Evolutionary conservation across 2,113 vertebrate genomes (phyloP).

Genomic region (Aldabrachelys gigantea): DNA sequence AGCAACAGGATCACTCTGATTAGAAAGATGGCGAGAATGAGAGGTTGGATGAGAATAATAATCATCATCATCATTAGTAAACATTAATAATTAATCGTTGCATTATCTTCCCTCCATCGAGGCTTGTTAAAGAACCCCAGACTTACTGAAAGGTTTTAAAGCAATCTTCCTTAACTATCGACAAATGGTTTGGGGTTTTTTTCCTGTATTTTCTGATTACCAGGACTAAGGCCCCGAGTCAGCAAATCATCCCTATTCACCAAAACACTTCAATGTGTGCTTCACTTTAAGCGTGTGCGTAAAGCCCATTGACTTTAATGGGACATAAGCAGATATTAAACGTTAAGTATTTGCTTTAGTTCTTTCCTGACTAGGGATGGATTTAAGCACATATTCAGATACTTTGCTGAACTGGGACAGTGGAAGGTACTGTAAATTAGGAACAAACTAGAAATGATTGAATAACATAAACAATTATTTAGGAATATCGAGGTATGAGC

Average conservation of each 20-base stretch:
- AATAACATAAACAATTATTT: background rate
- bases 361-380: background rate
- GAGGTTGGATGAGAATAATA: slow-evolving; percentile 50
- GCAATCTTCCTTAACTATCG: slow-evolving; percentile 29
- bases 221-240: background rate
- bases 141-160: slow-evolving; percentile 63
- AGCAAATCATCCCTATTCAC: background rate
- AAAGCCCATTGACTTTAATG: background rate
- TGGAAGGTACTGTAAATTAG: background rate
- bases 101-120: slow-evolving; percentile 69
- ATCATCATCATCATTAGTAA: slow-evolving; percentile 64
- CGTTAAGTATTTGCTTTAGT: background rate
- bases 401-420: background rate
- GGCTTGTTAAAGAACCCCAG: slow-evolving; percentile 21
- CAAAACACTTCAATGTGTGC: background rate
- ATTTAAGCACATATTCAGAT: background rate
- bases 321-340: background rate
- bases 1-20: slow-evolving; percentile 54
- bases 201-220: slow-evolving; percentile 26
- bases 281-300: background rate
- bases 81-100: slow-evolving; percentile 73
- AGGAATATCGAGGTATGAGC: rapidly evolving
- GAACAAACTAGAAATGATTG: background rate
- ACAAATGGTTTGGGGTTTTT: background rate
- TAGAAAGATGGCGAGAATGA: slow-evolving; percentile 59